A percentile compares a stretch with the other conserved stretches of the same genome.
Evolutionary conservation across 2,797 vertebrate species (phyloP).

Genomic region (Neomorphus geoffroyi): DNA sequence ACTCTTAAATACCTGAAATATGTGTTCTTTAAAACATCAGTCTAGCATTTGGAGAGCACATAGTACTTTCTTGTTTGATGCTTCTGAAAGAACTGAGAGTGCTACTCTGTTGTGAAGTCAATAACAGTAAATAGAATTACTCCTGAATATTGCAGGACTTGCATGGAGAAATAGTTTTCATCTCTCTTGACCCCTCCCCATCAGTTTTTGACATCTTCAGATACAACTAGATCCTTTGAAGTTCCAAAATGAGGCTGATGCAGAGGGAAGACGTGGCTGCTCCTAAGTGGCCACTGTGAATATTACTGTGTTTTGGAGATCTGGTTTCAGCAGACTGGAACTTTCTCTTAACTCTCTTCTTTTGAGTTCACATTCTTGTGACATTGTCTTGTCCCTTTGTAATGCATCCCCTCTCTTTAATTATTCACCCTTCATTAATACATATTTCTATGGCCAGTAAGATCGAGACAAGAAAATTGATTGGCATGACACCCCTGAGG

Average conservation of each 20-base stretch:
- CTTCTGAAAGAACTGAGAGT: not conserved
- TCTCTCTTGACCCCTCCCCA: not conserved
- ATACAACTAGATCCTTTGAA: not conserved
- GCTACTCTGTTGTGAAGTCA: not conserved
- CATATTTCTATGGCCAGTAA: not conserved
- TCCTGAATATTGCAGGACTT: not conserved
- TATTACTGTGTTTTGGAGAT: not conserved
- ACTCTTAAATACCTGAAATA: not conserved
- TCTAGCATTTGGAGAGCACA: not conserved
- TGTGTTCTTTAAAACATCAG: not conserved
- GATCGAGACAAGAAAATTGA: not conserved
- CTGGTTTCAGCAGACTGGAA: not conserved
- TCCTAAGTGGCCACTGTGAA: not conserved
- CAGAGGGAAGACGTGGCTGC: not conserved
- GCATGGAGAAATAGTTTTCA: not conserved
- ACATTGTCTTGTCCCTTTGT: conserved; percentile 15
- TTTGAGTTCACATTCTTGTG: not conserved
- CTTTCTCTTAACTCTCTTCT: not conserved
- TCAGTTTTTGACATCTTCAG: not conserved
- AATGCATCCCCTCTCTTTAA: not conserved
- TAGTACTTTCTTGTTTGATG: not conserved
- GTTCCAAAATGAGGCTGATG: not conserved
- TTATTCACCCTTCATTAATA: conserved; percentile 32
- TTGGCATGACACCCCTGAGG: conserved; percentile 4
- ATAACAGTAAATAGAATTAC: not conserved